These are phyloP conservation scores for Parotia lawesii DNA, from an alignment of 2,113 vertebrate species.

Conservation along the genomic window DNA sequence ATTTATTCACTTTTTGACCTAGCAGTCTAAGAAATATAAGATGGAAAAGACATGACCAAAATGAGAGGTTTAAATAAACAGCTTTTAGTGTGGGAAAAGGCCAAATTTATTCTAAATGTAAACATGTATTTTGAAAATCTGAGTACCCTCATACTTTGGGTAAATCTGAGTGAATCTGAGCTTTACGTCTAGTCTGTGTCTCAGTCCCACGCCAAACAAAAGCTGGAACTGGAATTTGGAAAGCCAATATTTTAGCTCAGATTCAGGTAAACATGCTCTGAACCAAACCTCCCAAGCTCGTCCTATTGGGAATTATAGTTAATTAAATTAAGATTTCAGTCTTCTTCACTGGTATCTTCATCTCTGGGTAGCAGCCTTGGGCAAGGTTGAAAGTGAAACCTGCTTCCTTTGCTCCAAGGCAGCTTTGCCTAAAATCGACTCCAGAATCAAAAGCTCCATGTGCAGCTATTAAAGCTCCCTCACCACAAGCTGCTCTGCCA, in stretches of 20 bases:
- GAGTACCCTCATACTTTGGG: not conserved
- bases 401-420: conserved; percentile 23
- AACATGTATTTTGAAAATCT: conserved; percentile 9
- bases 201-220: not conserved
- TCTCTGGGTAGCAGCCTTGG: conserved; percentile 7
- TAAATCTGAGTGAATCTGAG: not conserved
- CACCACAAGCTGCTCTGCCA: conserved; percentile 33
- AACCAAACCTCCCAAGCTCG: not conserved
- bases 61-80: conserved; percentile 47
- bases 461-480: conserved; percentile 37
- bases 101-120: conserved; percentile 12
- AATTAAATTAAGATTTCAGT: conserved; percentile 43
- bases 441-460: conserved; percentile 15
- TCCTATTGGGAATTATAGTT: not conserved
- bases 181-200: not conserved
- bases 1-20: conserved; percentile 53
- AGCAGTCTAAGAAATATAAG: conserved; percentile 23
- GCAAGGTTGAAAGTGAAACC: conserved; percentile 35
- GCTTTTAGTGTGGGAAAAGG: conserved; percentile 26
- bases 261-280: not conserved
- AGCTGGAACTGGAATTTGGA: not conserved
- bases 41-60: conserved; percentile 52
- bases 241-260: not conserved
- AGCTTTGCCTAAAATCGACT: conserved; percentile 19
- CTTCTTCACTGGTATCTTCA: not conserved